phyloP scores from a whole-genome alignment of 1,140 invertebrate species.

The Calephelis virginiensis region DNA sequence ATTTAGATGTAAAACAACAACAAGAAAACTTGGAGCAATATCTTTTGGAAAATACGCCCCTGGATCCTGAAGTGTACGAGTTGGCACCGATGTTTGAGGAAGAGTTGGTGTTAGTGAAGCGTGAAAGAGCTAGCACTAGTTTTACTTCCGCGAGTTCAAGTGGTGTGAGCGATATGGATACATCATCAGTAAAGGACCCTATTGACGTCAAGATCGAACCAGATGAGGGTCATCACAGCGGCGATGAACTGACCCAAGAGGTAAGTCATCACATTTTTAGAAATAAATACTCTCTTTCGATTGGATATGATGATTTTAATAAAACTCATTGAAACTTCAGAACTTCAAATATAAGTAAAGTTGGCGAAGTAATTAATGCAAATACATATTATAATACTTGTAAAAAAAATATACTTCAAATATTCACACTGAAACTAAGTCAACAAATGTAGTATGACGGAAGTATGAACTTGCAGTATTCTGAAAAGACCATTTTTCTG shows the following conservation, averaged over 20 bases:
- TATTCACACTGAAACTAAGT: too few species aligned
- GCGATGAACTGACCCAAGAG: constrained; percentile 75
- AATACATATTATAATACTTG: too few species aligned
- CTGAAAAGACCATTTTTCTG: too few species aligned
- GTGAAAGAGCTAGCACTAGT: constrained; percentile 73
- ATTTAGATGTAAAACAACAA: constrained; percentile 64
- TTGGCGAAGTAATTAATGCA: too few species aligned
- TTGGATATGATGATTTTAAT: too few species aligned
- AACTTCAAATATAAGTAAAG: too few species aligned
- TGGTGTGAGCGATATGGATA: constrained; percentile 72
- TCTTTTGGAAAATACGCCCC: constrained; percentile 67
- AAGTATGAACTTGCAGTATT: too few species aligned
- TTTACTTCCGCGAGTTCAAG: constrained; percentile 73
- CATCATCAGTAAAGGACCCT: constrained; percentile 41
- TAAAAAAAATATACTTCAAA: too few species aligned
- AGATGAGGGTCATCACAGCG: constrained; percentile 69
- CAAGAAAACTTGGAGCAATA: constrained; percentile 69
- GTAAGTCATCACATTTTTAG: constrained; percentile 43
- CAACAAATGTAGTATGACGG: too few species aligned
- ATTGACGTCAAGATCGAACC: constrained; percentile 65
- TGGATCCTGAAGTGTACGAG: constrained; percentile 65
- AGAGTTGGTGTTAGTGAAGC: constrained; percentile 64
- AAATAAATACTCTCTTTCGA: too few species aligned
- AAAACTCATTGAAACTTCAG: too few species aligned
- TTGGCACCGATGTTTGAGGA: constrained; percentile 66